A percentile compares a stretch with the other conserved stretches of the same genome.
These are phyloP conservation scores for Podarcis raffonei DNA, from an alignment of 2,113 vertebrate species.

Conservation along the genomic window DNA sequence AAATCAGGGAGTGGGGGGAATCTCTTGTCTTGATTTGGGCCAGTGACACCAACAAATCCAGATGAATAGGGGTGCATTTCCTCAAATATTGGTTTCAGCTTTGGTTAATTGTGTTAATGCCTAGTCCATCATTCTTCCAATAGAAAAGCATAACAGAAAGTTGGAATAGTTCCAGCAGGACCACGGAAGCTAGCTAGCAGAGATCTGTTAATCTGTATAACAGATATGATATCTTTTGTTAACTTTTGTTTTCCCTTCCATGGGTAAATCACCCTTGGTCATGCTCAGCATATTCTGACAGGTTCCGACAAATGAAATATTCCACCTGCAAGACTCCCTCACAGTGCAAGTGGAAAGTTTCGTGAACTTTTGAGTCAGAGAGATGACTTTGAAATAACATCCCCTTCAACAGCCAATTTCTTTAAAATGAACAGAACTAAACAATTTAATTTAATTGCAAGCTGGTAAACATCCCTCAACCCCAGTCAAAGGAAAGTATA, in stretches of 20 bases:
- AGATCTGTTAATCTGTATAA: not conserved
- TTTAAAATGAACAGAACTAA: slow-evolving; percentile 19
- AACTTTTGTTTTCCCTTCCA: not conserved
- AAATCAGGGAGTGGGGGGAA: not conserved
- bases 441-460: slow-evolving; percentile 25
- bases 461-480: not conserved
- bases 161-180: not conserved
- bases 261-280: not conserved
- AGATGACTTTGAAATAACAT: slow-evolving; percentile 24
- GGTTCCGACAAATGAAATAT: not conserved
- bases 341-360: not conserved
- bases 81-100: not conserved
- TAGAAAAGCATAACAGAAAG: not conserved
- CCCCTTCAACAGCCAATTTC: not conserved
- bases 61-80: not conserved
- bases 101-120: not conserved
- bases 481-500: not conserved
- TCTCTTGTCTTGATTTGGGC: not conserved
- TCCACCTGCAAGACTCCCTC: not conserved
- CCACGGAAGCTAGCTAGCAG: not conserved
- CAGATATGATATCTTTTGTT: not conserved
- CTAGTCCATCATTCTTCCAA: not conserved
- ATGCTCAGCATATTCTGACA: not conserved
- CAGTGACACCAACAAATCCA: not conserved
- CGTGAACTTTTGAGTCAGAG: not conserved